Evolutionary conservation across 2,888 invertebrate species (phyloP).

Genomic region (Cotesia congregata): DNA sequence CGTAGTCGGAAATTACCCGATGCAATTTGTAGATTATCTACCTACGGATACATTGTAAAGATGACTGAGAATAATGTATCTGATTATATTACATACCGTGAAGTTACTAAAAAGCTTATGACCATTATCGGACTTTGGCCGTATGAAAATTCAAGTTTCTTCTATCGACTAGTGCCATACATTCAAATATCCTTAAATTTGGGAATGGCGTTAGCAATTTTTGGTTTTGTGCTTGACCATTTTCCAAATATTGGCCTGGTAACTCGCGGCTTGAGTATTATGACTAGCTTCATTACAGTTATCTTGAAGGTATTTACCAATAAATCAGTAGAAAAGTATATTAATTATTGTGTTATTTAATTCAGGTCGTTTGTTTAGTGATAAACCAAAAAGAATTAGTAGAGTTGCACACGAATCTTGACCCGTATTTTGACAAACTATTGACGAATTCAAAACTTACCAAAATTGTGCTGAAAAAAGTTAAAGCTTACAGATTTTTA

Average conservation of each 20-base stretch:
- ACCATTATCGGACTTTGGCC: constrained; percentile 34
- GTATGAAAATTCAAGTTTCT: not conserved
- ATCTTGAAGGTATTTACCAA: not conserved
- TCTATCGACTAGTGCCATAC: constrained; percentile 24
- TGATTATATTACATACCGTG: constrained; percentile 23
- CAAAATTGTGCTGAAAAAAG: not conserved
- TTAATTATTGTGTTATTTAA: not conserved
- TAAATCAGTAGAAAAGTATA: too few relatives aligned
- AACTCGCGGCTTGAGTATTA: constrained; percentile 43
- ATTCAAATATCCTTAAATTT: not conserved
- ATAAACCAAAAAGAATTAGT: not conserved
- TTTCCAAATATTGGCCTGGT: constrained; percentile 36
- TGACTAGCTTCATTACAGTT: constrained; percentile 39
- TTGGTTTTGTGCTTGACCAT: constrained; percentile 38
- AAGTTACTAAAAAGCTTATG: constrained; percentile 18
- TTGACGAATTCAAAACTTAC: not conserved
- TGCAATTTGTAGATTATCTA: not conserved
- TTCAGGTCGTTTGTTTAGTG: constrained; percentile 10
- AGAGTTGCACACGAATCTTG: constrained; percentile 13
- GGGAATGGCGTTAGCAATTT: constrained; percentile 22
- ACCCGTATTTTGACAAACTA: not conserved
- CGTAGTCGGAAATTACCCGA: not conserved
- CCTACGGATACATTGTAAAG: not conserved
- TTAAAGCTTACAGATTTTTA: not conserved
- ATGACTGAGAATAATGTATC: constrained; percentile 17